These are phyloP conservation scores for Loriculus beryllinus DNA, from an alignment of 2,797 vertebrate genomes.

Conservation along the genomic window DNA sequence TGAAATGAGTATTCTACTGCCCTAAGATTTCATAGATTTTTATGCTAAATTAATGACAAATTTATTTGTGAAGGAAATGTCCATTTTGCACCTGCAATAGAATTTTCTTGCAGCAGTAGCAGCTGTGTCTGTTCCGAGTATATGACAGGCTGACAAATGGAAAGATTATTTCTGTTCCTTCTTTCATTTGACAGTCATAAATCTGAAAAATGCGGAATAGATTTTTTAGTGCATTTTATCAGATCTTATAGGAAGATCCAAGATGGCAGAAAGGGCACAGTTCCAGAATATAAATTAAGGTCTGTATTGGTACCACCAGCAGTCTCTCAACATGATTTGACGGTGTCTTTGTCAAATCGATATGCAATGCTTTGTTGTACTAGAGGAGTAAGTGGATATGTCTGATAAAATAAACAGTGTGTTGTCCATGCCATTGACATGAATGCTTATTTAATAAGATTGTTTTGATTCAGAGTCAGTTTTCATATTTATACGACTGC, in stretches of 20 bases:
- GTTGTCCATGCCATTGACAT: background rate
- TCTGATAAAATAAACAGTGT: conserved; percentile 22
- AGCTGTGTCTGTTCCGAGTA: conserved; percentile 37
- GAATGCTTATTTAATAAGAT: conserved; percentile 45
- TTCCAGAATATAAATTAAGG: conserved; percentile 58
- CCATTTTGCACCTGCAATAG: conserved; percentile 40
- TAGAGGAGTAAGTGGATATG: background rate
- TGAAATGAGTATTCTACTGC: background rate
- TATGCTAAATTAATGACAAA: conserved; percentile 46
- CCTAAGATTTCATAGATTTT: background rate
- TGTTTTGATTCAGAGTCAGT: background rate
- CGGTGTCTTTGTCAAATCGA: conserved; percentile 37
- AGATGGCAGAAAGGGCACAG: conserved; percentile 44
- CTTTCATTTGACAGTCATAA: conserved; percentile 60
- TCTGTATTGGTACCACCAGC: background rate
- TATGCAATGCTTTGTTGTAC: background rate
- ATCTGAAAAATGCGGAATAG: conserved; percentile 59
- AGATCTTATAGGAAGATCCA: conserved; percentile 52
- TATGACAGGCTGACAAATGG: conserved; percentile 63
- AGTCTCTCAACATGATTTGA: conserved; percentile 34
- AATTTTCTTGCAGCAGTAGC: conserved; percentile 37
- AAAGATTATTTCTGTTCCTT: conserved; percentile 60
- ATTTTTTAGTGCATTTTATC: conserved; percentile 51
- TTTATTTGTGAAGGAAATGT: conserved; percentile 30
- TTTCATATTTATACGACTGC: background rate